Base-by-base conservation (phyloP, 2,888 invertebrate genomes). In the Petrophora chlorosata region DNA sequence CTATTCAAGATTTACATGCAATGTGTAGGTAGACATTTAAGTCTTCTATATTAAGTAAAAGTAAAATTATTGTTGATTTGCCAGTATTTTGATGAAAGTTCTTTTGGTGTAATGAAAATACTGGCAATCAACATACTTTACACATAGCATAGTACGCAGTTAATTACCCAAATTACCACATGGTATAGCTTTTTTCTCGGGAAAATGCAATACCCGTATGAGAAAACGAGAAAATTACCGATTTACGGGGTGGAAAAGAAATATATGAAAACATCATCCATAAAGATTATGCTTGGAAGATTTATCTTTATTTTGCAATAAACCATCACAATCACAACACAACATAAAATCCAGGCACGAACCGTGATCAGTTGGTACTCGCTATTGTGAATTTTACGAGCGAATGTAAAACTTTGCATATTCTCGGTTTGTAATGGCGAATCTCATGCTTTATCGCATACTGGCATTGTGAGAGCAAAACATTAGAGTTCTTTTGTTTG, bases 351-450 rank as follows among this genome's bases (percentile, higher is more conserved):
- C 35, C 25, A 42, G 23, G 17, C 36, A 36, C 34, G 38, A 19
- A 46, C 42, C 19, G 32, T 22, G 42, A 65, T 68, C 61, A 71
- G 54, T 70, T 61, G 58, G 53, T 76, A 78, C 81, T n/a, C n/a
- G n/a, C n/a, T 79, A 82, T 81, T 70, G 70, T 65, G 59, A 58
- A n/a, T 82, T 84, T 83, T 82, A 84, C 74, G 68, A 60, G 59
- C 57, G 60, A 71, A 74, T 70, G 67, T 63, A 70, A 74, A 81
- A 76, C 56, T 63, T 59, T 56, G 47, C 53, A 63, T 61, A 33
- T 40, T 29, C 8, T 16, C 19, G 49, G 34, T 44, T 35, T 16
- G 61, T 52, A 52, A 48, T 53, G 50, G 50, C 47, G 51, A 59
- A 52, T 59, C 53, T 55, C 30, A 38, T 34, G 33, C 33, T 30